A percentile compares a stretch with the other conserved stretches of the same genome.
Evolutionary conservation across 2,888 invertebrate genomes (phyloP).

Genomic region (Hypsopygia costalis): DNA sequence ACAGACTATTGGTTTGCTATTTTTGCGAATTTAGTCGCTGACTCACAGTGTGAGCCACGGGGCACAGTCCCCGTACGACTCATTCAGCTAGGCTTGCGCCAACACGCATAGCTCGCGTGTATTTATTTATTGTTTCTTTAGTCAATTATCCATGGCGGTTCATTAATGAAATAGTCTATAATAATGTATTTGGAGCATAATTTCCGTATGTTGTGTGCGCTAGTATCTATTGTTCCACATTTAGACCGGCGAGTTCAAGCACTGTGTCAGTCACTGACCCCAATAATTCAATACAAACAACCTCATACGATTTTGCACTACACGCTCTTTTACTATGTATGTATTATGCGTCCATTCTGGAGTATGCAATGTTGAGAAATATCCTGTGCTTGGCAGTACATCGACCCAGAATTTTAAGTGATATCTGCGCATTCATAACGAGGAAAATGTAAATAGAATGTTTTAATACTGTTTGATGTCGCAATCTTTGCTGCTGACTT

Average conservation of each 20-base stretch:
- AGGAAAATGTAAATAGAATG: slow-evolving; percentile 13
- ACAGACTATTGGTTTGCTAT: slow-evolving; percentile 22
- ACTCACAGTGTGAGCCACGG: slow-evolving; percentile 22
- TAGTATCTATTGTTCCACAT: neutral
- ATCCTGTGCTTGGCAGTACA: slow-evolving; percentile 41
- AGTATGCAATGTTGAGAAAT: slow-evolving; percentile 38
- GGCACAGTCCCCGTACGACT: slow-evolving; percentile 45
- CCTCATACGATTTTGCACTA: slow-evolving; percentile 3
- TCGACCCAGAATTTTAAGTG: slow-evolving; percentile 38
- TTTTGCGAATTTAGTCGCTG: slow-evolving; percentile 39
- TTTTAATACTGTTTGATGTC: slow-evolving; percentile 13
- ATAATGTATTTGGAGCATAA: too few relatives aligned
- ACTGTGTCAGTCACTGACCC: slow-evolving; percentile 21
- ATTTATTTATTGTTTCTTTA: neutral
- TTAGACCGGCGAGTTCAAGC: neutral
- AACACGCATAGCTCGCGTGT: slow-evolving; percentile 49
- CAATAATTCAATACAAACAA: slow-evolving; percentile 15
- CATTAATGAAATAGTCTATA: too few relatives aligned
- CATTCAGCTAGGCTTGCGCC: slow-evolving; percentile 4
- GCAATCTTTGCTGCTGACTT: slow-evolving; percentile 12
- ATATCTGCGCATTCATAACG: slow-evolving; percentile 24
- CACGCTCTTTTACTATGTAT: slow-evolving; percentile 11
- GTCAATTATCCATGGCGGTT: too few relatives aligned
- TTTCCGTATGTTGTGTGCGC: too few relatives aligned
- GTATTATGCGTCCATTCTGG: slow-evolving; percentile 18